A percentile compares a stretch with the other conserved stretches of the same genome.
These are phyloP conservation scores for Acropora tenuis DNA, from an alignment of 64 coral and sea anemone species.

Conservation along the genomic window DNA sequence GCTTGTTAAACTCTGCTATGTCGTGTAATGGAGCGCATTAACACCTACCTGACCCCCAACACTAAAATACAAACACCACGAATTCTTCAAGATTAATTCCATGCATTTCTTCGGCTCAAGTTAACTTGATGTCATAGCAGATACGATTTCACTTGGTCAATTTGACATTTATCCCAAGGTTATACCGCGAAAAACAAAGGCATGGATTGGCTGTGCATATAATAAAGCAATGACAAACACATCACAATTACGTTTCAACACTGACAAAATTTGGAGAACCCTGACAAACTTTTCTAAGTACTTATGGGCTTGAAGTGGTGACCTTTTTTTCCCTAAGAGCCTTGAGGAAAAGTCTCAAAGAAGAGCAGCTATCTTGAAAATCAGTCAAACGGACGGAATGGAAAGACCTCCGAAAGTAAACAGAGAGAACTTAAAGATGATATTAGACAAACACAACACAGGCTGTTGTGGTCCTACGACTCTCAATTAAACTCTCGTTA, in stretches of 20 bases:
- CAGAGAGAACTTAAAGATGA: background rate
- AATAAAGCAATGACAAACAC: background rate
- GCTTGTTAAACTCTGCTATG: too few relatives aligned
- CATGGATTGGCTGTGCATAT: background rate
- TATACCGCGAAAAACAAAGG: background rate
- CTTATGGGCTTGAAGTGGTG: background rate
- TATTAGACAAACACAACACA: constrained; percentile 14
- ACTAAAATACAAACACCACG: background rate
- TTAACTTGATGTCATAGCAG: background rate
- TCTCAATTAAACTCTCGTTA: constrained; percentile 6
- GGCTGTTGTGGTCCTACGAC: background rate
- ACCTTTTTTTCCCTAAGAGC: background rate
- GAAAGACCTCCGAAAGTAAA: background rate
- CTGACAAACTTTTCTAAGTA: background rate
- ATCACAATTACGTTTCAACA: background rate
- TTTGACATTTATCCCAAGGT: background rate
- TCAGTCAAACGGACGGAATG: background rate
- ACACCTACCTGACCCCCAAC: background rate
- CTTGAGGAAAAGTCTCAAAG: background rate
- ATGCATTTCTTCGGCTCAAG: background rate
- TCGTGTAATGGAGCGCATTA: background rate
- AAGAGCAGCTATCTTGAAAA: background rate
- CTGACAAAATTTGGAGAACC: background rate
- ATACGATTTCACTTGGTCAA: background rate
- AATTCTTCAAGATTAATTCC: constrained; percentile 26